Conservation (phyloP, 2,797 vertebrate species). For the Selene dorsalis region DNA sequence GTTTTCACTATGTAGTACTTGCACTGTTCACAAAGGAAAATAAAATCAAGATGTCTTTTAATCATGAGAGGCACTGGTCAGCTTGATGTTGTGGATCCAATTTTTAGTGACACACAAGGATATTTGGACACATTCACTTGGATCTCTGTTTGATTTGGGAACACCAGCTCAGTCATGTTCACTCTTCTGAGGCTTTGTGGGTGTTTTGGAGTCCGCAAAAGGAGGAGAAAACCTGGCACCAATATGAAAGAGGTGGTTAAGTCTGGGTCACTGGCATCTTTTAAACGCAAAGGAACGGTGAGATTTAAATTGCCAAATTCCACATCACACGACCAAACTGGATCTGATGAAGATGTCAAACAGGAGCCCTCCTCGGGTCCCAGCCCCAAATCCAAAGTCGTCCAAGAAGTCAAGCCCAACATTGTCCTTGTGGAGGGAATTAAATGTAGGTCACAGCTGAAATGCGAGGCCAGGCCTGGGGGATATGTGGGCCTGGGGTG, state of each 20-base stretch:
- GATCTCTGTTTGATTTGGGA: conserved; percentile 8
- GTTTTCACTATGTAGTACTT: background rate
- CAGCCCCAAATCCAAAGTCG: conserved; percentile 37
- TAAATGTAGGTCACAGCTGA: conserved; percentile 83
- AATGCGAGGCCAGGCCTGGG: conserved; percentile 66
- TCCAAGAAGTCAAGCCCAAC: conserved; percentile 58
- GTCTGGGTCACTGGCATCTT: conserved; percentile 26
- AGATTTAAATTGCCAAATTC: conserved; percentile 16
- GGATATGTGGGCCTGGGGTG: conserved; percentile 61
- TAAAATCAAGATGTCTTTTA: background rate
- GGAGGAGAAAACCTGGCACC: conserved; percentile 41
- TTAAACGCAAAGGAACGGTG: conserved; percentile 35
- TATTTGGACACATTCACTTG: conserved; percentile 22
- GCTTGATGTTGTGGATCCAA: background rate
- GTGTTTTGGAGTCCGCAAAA: conserved; percentile 53
- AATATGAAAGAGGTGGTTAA: conserved; percentile 50
- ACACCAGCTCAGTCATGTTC: conserved; percentile 40
- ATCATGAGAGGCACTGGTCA: background rate
- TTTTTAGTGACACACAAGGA: background rate
- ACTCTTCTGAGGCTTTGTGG: conserved; percentile 47
- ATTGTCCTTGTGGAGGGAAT: conserved; percentile 69
- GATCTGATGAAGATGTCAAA: conserved; percentile 34
- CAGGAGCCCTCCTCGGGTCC: conserved; percentile 23
- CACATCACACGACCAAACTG: background rate
- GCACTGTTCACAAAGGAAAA: no score